Percentiles rank a stretch among this genome's conserved stretches.
These are phyloP conservation scores for Triplophysa bombifrons DNA, from an alignment of 2,797 vertebrate genomes.

Conservation along the genomic window DNA sequence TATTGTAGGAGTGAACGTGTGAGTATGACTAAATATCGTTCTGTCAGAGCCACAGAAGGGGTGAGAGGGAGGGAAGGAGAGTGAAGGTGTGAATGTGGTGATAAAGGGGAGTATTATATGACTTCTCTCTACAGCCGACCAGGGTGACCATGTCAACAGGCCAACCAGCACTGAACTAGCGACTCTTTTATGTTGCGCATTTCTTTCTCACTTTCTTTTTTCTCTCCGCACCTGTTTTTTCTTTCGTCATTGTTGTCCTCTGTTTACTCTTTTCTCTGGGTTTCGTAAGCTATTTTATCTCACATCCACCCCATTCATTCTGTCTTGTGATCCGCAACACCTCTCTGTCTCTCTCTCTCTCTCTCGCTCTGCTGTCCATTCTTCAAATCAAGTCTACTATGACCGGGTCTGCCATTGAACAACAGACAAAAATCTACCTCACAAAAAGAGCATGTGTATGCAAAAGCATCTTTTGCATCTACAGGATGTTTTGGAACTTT, in stretches of 20 bases:
- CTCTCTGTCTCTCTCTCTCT: constrained; percentile 17
- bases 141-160: constrained; percentile 48
- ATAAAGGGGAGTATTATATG: constrained; percentile 24
- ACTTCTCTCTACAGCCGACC: constrained; percentile 25
- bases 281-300: constrained; percentile 39
- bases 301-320: constrained; percentile 32
- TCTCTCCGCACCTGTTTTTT: constrained; percentile 39
- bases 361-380: constrained; percentile 50
- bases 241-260: constrained; percentile 58
- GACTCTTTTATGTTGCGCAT: not conserved
- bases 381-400: constrained; percentile 69
- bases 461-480: constrained; percentile 46
- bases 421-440: constrained; percentile 68
- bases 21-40: constrained; percentile 18
- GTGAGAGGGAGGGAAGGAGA: constrained; percentile 18
- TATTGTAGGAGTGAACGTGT: not conserved
- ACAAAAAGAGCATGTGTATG: constrained; percentile 61
- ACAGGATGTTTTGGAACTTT: constrained; percentile 38
- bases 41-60: constrained; percentile 18
- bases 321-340: constrained; percentile 24
- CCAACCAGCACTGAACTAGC: constrained; percentile 4
- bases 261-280: constrained; percentile 28
- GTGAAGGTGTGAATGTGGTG: constrained; percentile 38
- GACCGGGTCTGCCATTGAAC: constrained; percentile 72
- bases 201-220: constrained; percentile 10